These are phyloP conservation scores for Pristionchus japonicus DNA, from an alignment of 2,888 invertebrate genomes.

Conservation along the genomic window DNA sequence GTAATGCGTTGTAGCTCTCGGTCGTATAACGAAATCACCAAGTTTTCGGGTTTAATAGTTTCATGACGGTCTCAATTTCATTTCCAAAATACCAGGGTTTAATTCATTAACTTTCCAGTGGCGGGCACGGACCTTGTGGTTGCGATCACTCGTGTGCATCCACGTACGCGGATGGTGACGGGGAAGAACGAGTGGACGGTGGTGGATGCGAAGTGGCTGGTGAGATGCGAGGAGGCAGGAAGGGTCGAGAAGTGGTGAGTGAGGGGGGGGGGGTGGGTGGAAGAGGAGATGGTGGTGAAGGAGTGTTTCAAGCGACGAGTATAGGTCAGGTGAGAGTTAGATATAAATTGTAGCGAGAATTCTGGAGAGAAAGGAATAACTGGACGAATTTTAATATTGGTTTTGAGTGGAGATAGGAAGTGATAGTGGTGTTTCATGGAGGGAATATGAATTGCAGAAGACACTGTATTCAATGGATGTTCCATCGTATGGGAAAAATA, in stretches of 20 bases:
- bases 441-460: background rate
- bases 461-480: background rate
- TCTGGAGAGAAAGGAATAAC: no score
- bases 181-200: constrained; percentile 47
- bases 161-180: constrained; percentile 49
- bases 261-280: background rate
- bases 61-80: no score
- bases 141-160: constrained; percentile 48
- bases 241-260: constrained; percentile 53
- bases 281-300: no score
- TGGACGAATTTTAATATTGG: no score
- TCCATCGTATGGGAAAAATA: background rate
- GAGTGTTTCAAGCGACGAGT: no score
- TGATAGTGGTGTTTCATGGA: background rate
- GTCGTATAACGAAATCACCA: no score
- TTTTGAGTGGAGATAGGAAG: no score
- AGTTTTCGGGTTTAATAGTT: no score
- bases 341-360: no score
- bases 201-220: constrained; percentile 55
- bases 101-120: constrained; percentile 41
- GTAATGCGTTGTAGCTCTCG: background rate
- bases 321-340: no score
- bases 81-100: no score
- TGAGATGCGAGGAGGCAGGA: constrained; percentile 52
- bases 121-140: constrained; percentile 48